Evolutionary conservation across 1,140 invertebrate species (phyloP).

Genomic region (Macrobrachium nipponense): DNA sequence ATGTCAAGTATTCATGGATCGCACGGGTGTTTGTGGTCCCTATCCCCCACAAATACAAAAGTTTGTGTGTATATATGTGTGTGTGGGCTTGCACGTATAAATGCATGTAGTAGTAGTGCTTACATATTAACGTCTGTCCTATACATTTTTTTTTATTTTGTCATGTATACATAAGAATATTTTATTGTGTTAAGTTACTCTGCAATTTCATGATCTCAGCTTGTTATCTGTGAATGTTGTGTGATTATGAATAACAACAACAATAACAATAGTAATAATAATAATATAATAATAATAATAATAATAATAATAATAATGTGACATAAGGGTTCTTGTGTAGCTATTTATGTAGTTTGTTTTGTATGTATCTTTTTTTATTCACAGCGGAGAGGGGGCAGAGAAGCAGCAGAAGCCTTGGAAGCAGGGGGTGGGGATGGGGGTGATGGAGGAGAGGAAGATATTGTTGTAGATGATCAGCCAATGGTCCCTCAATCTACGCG

Average conservation of each 20-base stretch:
- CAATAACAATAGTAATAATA: no score
- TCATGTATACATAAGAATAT: constrained; percentile 18
- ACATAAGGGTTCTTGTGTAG: no score
- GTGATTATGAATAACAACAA: no score
- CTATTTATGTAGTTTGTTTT: background rate
- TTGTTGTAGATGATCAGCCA: constrained; percentile 77
- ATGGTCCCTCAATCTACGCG: constrained; percentile 33
- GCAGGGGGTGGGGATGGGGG: constrained; percentile 62
- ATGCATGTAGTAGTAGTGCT: background rate
- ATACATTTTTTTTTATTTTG: background rate
- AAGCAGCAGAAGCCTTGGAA: constrained; percentile 66
- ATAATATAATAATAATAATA: no score
- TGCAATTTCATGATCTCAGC: no score
- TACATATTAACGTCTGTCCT: background rate
- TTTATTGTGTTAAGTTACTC: background rate
- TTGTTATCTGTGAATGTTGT: no score
- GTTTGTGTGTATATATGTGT: background rate
- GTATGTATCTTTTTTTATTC: constrained; percentile 42
- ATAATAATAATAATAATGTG: no score
- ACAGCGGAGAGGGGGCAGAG: constrained; percentile 76
- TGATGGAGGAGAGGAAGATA: constrained; percentile 77
- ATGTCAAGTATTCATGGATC: no score
- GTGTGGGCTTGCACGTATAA: constrained; percentile 5
- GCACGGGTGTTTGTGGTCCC: no score
- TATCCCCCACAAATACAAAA: background rate